A percentile compares a stretch with the other conserved stretches of the same genome.
Conservation (phyloP, 2,797 vertebrate genomes). For the Tapera naevia region DNA sequence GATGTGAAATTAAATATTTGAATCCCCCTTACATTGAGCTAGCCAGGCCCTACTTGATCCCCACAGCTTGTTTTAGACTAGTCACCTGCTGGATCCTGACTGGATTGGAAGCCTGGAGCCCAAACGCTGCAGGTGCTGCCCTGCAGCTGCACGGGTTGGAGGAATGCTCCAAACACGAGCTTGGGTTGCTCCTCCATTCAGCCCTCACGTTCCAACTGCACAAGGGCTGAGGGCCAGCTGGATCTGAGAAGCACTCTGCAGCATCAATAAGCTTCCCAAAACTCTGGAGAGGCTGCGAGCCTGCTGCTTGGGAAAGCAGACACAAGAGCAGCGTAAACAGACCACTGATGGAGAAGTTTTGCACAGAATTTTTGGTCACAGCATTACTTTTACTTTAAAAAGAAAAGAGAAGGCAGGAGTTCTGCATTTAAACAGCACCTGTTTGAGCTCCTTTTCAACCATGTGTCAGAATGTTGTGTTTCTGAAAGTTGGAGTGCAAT, state of each 20-base stretch:
- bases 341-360: not conserved
- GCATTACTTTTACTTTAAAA: not conserved
- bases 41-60: not conserved
- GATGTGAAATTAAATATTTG: not conserved
- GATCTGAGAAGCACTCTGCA: not conserved
- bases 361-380: not conserved
- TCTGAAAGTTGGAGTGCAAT: not conserved
- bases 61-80: rapidly evolving
- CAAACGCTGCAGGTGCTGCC: not conserved
- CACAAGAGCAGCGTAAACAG: rapidly evolving
- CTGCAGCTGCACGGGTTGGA: not conserved
- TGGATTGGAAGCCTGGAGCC: not conserved
- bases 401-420: not conserved
- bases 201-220: not conserved
- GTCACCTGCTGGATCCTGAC: not conserved
- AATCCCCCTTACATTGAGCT: not conserved
- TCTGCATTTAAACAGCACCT: not conserved
- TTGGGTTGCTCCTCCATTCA: not conserved
- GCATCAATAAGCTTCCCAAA: not conserved
- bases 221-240: not conserved
- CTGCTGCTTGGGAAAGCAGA: not conserved
- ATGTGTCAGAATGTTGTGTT: not conserved
- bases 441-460: not conserved
- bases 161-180: not conserved
- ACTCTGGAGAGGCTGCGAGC: not conserved